A percentile compares a stretch with the other conserved stretches of the same genome.
Conservation (phyloP, 1,140 invertebrate species). For the Melanaphis sacchari region DNA sequence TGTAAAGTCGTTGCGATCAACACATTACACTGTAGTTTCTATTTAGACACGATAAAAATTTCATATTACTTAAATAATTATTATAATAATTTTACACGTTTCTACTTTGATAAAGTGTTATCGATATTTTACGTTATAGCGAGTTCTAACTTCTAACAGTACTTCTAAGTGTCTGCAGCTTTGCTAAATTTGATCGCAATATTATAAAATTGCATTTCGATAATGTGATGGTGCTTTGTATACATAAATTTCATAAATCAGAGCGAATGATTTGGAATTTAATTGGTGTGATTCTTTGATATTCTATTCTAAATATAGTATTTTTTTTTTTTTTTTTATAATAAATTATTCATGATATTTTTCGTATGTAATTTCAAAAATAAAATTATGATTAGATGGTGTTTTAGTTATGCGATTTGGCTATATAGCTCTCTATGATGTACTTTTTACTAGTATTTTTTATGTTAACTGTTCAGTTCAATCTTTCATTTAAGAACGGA, state of each 20-base stretch:
- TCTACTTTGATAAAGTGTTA: not conserved
- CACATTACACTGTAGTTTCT: not conserved
- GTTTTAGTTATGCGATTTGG: not conserved
- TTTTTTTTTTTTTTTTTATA: not conserved
- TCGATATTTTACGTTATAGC: not conserved
- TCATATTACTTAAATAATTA: not conserved
- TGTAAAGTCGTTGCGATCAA: not conserved
- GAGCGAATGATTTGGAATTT: not conserved
- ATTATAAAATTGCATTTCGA: not conserved
- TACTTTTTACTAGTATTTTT: not conserved
- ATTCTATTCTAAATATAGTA: too few relatives aligned
- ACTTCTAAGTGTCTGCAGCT: not conserved
- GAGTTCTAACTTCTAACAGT: not conserved
- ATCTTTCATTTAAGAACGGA: not conserved
- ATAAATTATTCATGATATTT: not conserved
- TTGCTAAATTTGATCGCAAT: not conserved
- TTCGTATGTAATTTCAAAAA: too few relatives aligned
- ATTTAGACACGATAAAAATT: not conserved
- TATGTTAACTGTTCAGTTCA: not conserved
- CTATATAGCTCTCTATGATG: not conserved
- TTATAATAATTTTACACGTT: not conserved
- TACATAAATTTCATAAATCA: not conserved
- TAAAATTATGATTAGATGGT: not conserved
- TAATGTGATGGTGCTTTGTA: not conserved
- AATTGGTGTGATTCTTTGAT: not conserved